phyloP scores from a whole-genome alignment of 2,888 invertebrate species.

The Lycia hirtaria region DNA sequence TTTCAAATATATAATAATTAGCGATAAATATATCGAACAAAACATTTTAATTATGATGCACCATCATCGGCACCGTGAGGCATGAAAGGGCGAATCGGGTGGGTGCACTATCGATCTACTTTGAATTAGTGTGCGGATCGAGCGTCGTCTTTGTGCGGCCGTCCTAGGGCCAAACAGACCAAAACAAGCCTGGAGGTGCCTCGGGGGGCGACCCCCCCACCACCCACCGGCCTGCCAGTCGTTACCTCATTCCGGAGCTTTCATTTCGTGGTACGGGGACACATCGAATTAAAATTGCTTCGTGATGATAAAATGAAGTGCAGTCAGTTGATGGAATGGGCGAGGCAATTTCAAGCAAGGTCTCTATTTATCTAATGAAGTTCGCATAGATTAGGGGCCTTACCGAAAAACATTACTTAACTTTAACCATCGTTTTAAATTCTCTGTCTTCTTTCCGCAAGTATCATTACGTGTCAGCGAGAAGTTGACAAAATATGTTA shows the following conservation, averaged over 20 bases:
- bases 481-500: too few species aligned
- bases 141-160: constrained; percentile 82
- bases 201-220: constrained; percentile 46
- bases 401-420: too few species aligned
- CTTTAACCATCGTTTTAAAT: too few species aligned
- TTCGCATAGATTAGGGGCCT: too few species aligned
- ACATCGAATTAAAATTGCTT: constrained; percentile 53
- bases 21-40: constrained; percentile 50
- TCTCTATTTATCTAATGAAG: too few species aligned
- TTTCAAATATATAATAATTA: constrained; percentile 8
- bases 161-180: constrained; percentile 84
- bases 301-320: constrained; percentile 40
- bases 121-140: constrained; percentile 85
- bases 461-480: too few species aligned
- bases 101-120: constrained; percentile 84
- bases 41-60: constrained; percentile 74
- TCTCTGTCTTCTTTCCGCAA: too few species aligned
- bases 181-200: constrained; percentile 70
- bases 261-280: constrained; percentile 63
- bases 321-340: constrained; percentile 23
- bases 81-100: constrained; percentile 75
- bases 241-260: constrained; percentile 66
- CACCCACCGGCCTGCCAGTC: constrained; percentile 61
- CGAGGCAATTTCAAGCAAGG: background rate
- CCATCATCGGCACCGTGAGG: constrained; percentile 68